These are phyloP conservation scores for Nowickia ferox DNA, from an alignment of 2,888 invertebrate species.

Conservation along the genomic window DNA sequence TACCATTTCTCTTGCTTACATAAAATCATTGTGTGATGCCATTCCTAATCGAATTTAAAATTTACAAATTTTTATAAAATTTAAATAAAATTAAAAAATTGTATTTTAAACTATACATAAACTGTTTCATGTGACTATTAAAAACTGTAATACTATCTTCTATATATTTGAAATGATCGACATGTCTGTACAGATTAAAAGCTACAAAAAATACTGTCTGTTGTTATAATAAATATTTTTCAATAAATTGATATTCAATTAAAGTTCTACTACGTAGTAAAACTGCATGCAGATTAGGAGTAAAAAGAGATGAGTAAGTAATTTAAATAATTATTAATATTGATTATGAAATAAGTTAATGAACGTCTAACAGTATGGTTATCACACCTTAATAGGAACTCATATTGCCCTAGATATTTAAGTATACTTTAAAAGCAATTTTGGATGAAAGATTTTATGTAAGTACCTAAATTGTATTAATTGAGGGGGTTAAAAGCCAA, in stretches of 20 bases:
- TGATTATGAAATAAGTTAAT: constrained; percentile 13
- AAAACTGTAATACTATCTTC: not conserved
- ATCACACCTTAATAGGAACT: not conserved
- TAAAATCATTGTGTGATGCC: too few relatives aligned
- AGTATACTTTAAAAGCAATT: too few relatives aligned
- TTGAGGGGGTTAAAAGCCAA: too few relatives aligned
- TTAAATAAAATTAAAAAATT: too few relatives aligned
- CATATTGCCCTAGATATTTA: too few relatives aligned
- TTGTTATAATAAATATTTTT: not conserved
- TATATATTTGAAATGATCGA: not conserved
- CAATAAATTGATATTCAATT: constrained; percentile 10
- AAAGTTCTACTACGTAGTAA: constrained; percentile 17
- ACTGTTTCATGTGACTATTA: too few relatives aligned
- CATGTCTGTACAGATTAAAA: not conserved
- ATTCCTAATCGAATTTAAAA: too few relatives aligned
- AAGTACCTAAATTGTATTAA: too few relatives aligned
- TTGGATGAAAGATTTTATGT: too few relatives aligned
- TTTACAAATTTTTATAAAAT: too few relatives aligned
- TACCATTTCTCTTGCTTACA: too few relatives aligned
- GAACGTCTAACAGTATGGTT: not conserved
- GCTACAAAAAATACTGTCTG: not conserved
- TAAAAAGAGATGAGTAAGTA: not conserved
- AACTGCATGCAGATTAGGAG: not conserved
- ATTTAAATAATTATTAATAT: not conserved
- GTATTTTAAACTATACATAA: too few relatives aligned